These are phyloP conservation scores for Geotria australis DNA, from an alignment of 2,797 vertebrate genomes.

Conservation along the genomic window DNA sequence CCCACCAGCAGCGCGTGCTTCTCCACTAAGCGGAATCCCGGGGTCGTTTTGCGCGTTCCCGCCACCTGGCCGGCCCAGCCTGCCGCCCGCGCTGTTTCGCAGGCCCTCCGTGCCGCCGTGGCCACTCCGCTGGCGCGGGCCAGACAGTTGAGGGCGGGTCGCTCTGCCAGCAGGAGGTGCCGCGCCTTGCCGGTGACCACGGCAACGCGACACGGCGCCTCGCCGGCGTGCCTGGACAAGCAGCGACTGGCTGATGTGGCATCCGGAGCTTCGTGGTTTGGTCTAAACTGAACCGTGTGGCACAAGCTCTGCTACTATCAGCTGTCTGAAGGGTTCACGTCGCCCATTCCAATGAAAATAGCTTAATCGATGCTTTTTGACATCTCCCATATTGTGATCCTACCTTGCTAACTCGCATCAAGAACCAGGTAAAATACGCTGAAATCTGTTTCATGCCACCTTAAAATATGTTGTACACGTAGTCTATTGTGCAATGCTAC, in stretches of 20 bases:
- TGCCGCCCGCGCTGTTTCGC: constrained; percentile 1
- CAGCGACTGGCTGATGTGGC: no score
- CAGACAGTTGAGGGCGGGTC: constrained; percentile 31
- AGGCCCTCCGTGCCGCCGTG: constrained; percentile 14
- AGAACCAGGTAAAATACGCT: no score
- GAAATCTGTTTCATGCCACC: no score
- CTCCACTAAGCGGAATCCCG: constrained; percentile 42
- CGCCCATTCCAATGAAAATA: not conserved
- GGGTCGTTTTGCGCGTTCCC: constrained; percentile 42
- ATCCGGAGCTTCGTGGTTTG: no score
- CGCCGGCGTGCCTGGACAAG: not conserved
- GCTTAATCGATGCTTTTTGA: no score
- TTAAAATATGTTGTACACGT: no score
- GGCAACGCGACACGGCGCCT: not conserved
- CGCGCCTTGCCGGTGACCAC: constrained; percentile 13
- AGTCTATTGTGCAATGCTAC: no score
- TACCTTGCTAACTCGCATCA: no score
- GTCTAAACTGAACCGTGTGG: no score
- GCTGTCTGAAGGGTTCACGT: not conserved
- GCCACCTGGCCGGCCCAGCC: constrained; percentile 30
- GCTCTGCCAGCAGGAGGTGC: constrained; percentile 26
- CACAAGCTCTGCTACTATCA: not conserved
- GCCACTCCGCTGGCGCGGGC: constrained; percentile 38
- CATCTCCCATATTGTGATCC: no score
- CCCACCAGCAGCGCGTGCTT: constrained; percentile 40